Evolutionary conservation across 1,140 invertebrate species (phyloP), one percentile per base, ranked within the genome.

Genomic region (Drosophila busckii): DNA sequence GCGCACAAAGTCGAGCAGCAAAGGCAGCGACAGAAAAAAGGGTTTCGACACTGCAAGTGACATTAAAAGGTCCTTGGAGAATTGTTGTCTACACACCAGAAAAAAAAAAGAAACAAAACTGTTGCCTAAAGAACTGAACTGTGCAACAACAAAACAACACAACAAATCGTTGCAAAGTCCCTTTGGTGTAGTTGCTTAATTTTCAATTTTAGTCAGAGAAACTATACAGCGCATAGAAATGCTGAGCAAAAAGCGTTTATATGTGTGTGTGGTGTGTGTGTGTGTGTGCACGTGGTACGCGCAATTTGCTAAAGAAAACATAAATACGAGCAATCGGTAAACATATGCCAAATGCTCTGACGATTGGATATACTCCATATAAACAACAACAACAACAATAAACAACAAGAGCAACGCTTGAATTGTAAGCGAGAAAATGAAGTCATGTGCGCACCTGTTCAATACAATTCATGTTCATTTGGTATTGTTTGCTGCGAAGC

Each of bases 241-340:
- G 41, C 34, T 70, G 48, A 37, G 20, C 4, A 41, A 22, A 50
- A 23, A 10, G 46, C 45, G 46, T 76, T 48, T 50, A 7, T 15
- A 38, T 64, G 58, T 46, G 23, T 22, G 12, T 22, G 23, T 13
- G 19, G 22, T 53, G 28, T 25, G 9, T 31, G 28, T 41, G 31
- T 13, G 23, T 46, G 29, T 49, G 34, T 37, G 46, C 31, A 52
- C 13, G 32, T 28, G 26, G 73, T 54, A 82, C 75, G 75, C 75
- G 82, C 75, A 82, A 82, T 82, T 82, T 82, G 76, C 44, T 68
- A 70, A 80, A 48, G 69, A 82, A 82, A 75, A 82, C 75, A 82
- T 82, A 82, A 82, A 82, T 82, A 82, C 55, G 54, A 56, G 59
- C 16, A 75, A 35, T 58, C 59, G 34, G 60, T 35, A 58, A 82